Percentiles rank a stretch among this genome's conserved stretches.
phyloP scores from a whole-genome alignment of 2,888 invertebrate genomes.

The Oscheius sp. region DNA sequence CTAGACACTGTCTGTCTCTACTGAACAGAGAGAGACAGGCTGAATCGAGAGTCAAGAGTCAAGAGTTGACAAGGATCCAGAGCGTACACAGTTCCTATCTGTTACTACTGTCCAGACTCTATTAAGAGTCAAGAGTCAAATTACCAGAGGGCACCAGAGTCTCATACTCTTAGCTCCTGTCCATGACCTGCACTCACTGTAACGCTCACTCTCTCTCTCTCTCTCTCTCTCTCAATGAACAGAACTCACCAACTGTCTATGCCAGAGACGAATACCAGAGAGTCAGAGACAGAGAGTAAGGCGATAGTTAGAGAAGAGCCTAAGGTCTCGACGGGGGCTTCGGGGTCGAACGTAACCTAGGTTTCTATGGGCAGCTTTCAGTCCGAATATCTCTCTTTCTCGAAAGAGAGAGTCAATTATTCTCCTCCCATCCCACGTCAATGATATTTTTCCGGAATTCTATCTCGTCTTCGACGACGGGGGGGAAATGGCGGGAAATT shows the following conservation, averaged over 20 bases:
- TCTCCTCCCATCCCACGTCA: constrained; percentile 5
- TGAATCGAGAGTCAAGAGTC: background rate
- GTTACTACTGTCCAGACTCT: background rate
- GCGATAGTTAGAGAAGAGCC: background rate
- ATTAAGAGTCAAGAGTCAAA: no score
- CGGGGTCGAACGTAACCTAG: constrained; percentile 20
- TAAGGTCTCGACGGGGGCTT: background rate
- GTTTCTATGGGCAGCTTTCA: constrained; percentile 1
- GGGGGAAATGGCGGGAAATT: constrained; percentile 20
- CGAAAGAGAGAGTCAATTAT: constrained; percentile 9
- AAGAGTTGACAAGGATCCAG: background rate
- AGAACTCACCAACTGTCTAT: background rate
- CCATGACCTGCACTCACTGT: no score
- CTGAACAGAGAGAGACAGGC: background rate
- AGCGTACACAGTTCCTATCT: background rate
- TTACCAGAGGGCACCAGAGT: no score
- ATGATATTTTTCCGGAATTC: constrained; percentile 16
- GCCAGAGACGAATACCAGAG: background rate
- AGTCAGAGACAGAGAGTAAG: background rate
- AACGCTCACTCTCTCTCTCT: no score
- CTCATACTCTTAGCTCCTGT: no score
- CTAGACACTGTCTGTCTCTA: no score
- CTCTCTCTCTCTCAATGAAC: no score
- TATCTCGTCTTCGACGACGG: background rate
- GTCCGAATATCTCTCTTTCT: no score